These are phyloP conservation scores for Contarinia nasturtii DNA, from an alignment of 1,140 invertebrate species.

Conservation along the genomic window DNA sequence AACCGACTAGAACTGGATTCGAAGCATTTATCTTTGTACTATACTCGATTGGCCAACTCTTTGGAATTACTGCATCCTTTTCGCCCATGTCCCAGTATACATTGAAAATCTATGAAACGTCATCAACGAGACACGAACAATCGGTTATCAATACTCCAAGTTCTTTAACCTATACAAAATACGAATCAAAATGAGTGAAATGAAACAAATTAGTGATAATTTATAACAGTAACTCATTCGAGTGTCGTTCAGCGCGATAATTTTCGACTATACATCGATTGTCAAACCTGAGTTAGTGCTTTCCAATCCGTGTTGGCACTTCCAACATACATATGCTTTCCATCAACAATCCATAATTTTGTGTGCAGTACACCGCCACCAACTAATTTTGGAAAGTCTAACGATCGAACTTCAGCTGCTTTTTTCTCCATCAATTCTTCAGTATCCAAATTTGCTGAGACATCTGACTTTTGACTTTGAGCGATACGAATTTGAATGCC, in stretches of 20 bases:
- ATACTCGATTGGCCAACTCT: constrained; percentile 49
- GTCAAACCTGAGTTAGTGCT: constrained; percentile 76
- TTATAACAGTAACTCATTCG: no score
- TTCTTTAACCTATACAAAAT: constrained; percentile 67
- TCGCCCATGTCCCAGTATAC: constrained; percentile 75
- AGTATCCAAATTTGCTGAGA: constrained; percentile 63
- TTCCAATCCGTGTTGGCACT: constrained; percentile 92
- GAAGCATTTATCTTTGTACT: constrained; percentile 53
- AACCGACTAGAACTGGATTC: constrained; percentile 49
- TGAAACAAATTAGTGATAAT: no score
- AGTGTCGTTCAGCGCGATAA: no score
- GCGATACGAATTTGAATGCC: constrained; percentile 66
- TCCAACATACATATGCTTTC: constrained; percentile 61
- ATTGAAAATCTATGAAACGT: constrained; percentile 82
- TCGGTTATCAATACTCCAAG: constrained; percentile 65
- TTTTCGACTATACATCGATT: no score
- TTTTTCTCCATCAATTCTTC: constrained; percentile 51
- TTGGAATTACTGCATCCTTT: constrained; percentile 44
- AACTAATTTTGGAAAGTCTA: constrained; percentile 71
- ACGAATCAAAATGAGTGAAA: no score
- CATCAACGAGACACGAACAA: constrained; percentile 68
- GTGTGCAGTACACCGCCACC: constrained; percentile 88
- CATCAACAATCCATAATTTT: constrained; percentile 82
- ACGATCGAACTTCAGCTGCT: constrained; percentile 59
- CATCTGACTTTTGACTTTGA: constrained; percentile 55